Evolutionary conservation across 2,888 invertebrate genomes (phyloP), one percentile per base, ranked within the genome.

Genomic region (Phyllotreta striolata): DNA sequence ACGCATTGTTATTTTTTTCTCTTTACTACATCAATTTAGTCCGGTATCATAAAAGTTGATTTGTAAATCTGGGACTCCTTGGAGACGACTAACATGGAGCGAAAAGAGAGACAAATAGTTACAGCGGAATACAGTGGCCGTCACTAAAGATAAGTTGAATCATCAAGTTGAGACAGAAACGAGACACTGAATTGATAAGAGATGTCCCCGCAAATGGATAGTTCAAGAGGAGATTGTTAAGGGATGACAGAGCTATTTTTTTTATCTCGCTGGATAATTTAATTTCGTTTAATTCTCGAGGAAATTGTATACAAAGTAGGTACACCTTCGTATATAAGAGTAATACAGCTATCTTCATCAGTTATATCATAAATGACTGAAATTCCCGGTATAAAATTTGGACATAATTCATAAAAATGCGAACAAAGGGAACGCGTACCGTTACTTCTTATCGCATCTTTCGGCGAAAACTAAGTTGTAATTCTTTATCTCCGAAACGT

Each of bases 401-500:
- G 39, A 8, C 24, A 24, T 52, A 52, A 52, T 52, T 52, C 13
- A 38, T 14, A 52, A 52, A 52, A 52, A 52, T 52, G 38, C 12
- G 52, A 10, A 52, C 38, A 39, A 38, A 10, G 52, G 38, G 39
- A 52, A 52, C 14, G 8, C 8, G 35, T 24, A 24, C 59, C 66
- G 58, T 70, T 65, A 68, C 56, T 44, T 64, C 69, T 70, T 71
- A 71, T 70, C 71, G 65, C 59, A 62, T 64, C 67, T 59, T 66
- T 62, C 62, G 70, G 70, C 65, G 69, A 70, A 24, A 73, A 74
- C 72, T 72, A 70, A 74, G 74, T 74, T 74, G 72, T 73, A 72
- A 79, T 80, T 80, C 79, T 80, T 80, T 80, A 80, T 80, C 79
- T 80, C 74, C 68, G 72, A 75, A 76, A 77, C 76, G 76, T 73